Conservation (phyloP, 2,888 invertebrate species). For the Trilocha varians region DNA sequence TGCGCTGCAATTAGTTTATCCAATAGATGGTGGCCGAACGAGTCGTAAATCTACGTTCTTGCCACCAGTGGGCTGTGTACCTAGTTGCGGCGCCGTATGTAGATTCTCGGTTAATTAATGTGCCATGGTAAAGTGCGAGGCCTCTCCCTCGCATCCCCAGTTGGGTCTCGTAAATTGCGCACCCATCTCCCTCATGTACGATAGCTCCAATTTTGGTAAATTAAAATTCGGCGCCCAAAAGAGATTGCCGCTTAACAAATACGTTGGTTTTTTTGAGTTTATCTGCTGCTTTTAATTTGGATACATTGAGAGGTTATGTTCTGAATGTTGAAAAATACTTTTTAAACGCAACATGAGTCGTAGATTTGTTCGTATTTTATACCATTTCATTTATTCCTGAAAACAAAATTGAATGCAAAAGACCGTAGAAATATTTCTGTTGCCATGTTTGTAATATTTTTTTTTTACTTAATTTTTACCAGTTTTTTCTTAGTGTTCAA, state of each 20-base stretch:
- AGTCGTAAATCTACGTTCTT: conserved; percentile 68
- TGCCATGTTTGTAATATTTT: no score
- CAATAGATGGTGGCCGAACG: conserved; percentile 68
- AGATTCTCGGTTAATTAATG: conserved; percentile 70
- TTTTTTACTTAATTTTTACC: no score
- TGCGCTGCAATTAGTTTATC: conserved; percentile 68
- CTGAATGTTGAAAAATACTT: no score
- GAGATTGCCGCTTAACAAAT: conserved; percentile 22
- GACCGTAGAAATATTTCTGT: no score
- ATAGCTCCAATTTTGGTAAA: conserved; percentile 52
- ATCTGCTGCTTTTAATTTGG: conserved; percentile 5
- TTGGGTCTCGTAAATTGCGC: conserved; percentile 62
- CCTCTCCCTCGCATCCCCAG: conserved; percentile 49
- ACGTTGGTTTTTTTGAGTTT: conserved; percentile 9
- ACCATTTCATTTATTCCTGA: no score
- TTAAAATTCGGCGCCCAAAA: conserved; percentile 46
- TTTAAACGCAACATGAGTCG: no score
- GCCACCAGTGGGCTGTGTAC: conserved; percentile 60
- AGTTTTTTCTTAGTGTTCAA: no score
- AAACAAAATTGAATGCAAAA: no score
- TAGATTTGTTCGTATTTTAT: no score
- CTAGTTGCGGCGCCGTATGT: conserved; percentile 64
- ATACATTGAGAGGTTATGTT: not conserved
- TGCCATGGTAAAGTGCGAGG: conserved; percentile 64
- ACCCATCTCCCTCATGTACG: conserved; percentile 58